Conservation (phyloP, 2,113 vertebrate species). For the Anas platyrhynchos region DNA sequence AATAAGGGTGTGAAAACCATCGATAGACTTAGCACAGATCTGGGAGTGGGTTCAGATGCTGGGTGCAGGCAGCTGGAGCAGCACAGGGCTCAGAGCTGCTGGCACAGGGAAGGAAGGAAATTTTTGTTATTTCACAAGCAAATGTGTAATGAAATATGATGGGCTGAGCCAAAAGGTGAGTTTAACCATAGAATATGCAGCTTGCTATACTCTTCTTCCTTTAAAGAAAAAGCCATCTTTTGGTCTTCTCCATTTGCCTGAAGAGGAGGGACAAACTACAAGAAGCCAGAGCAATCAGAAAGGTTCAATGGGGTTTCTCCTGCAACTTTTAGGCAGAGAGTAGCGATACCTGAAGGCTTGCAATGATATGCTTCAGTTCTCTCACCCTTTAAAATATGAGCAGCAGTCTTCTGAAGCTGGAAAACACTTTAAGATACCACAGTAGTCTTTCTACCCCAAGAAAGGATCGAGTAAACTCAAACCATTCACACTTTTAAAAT, state of each 20-base stretch:
- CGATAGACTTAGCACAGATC: fast-evolving
- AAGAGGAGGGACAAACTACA: neutral
- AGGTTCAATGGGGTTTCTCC: neutral
- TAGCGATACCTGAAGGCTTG: neutral
- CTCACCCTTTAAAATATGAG: neutral
- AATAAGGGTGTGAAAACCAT: neutral
- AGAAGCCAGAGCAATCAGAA: neutral
- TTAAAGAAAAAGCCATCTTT: neutral
- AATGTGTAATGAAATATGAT: neutral
- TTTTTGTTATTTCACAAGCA: neutral
- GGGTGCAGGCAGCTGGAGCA: neutral
- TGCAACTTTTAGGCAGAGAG: neutral
- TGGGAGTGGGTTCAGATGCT: neutral
- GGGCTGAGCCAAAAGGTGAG: neutral
- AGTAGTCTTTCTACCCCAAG: neutral
- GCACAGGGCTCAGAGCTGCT: fast-evolving
- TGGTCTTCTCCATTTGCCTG: neutral
- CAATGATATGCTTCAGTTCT: neutral
- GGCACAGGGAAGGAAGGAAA: neutral
- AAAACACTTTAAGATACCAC: neutral
- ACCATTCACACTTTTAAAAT: neutral
- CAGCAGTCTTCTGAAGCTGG: neutral
- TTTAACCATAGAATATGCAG: neutral
- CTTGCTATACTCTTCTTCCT: neutral
- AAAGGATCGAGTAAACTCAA: neutral